Percentiles rank a stretch among this genome's conserved stretches.
These are phyloP conservation scores for Drosophila parvula DNA, from an alignment of 1,140 invertebrate species.

Conservation along the genomic window DNA sequence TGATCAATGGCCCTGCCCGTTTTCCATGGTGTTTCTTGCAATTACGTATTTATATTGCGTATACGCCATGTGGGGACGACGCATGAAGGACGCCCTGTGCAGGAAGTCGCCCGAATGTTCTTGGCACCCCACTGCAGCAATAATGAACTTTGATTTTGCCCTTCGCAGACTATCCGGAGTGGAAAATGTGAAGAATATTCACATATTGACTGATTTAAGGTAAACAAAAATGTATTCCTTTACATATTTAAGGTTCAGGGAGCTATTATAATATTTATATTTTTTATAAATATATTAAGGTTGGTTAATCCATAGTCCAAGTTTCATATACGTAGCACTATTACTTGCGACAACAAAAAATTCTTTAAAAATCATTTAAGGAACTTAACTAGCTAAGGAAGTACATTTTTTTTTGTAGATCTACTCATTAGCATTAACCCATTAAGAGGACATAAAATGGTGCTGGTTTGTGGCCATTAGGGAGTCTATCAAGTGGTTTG, in stretches of 20 bases:
- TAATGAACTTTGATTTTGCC: slow-evolving; percentile 71
- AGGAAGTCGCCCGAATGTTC: slow-evolving; percentile 42
- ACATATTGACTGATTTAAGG: background rate
- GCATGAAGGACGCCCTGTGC: background rate
- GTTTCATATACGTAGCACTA: no score
- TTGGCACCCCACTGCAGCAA: slow-evolving; percentile 51
- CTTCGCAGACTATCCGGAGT: background rate
- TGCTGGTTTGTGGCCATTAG: background rate
- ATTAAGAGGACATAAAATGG: slow-evolving; percentile 7
- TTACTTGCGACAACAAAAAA: no score
- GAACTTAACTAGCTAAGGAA: no score
- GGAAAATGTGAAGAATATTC: background rate
- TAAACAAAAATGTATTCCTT: no score
- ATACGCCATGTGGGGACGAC: slow-evolving; percentile 55
- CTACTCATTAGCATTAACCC: slow-evolving; percentile 8
- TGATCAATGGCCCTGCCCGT: slow-evolving; percentile 64
- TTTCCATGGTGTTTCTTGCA: slow-evolving; percentile 51
- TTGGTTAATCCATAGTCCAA: no score
- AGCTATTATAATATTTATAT: no score
- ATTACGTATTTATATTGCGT: slow-evolving; percentile 72
- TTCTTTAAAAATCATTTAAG: no score
- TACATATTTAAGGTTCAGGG: no score
- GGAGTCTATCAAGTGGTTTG: slow-evolving; percentile 6
- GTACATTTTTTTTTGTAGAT: background rate
- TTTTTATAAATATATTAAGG: no score